Base-by-base conservation (phyloP, 2,113 vertebrate genomes). In the Cavia aperea region DNA sequence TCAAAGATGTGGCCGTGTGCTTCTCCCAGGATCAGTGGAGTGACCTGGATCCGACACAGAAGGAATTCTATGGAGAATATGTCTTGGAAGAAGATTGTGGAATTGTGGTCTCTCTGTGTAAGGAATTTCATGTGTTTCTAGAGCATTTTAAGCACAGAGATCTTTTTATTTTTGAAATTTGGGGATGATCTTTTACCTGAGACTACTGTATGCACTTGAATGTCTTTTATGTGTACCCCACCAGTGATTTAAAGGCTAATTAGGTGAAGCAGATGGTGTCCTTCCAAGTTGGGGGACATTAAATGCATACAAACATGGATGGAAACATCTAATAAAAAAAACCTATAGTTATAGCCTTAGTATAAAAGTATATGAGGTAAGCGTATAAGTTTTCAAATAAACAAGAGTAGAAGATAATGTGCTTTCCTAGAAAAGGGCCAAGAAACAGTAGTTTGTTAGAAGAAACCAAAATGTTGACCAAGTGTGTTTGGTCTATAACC, bases 11-110 rank as follows among this genome's bases (percentile, higher is more conserved):
- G 91, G 95, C 96, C 5, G 81, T 97, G 1, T 97, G 91, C 93
- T 95, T 97, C 94, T 97, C 96, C 63, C 95, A 97, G 73, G 96
- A 97, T 54, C 96, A 97, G 39, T 97, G 96, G 96, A 91, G 93
- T 36, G 95, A 95, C 62, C 88, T 97, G 82, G 96, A 97, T 70
- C 95, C 96, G 82, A 75, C 95, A 43, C 96, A 97, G 88, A 96
- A 95, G 89, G 96, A 97, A 36, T 97, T 97, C 92, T 96, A 97
- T 90, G 96, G 96, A 92, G 96, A 97, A 90, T 97, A 96, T n/a
- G 95, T 96, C 87, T 91, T 97, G 65, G 95, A 96, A 93, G 96
- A 97, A 88, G 96, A 97, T 46, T 97, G 96, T 78, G 96, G 96
- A 73, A 95, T 96, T 83, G 92, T 97, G 58, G 96, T 97, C 56